Conservation (phyloP, 1,140 invertebrate genomes). For the Eueides isabella region DNA sequence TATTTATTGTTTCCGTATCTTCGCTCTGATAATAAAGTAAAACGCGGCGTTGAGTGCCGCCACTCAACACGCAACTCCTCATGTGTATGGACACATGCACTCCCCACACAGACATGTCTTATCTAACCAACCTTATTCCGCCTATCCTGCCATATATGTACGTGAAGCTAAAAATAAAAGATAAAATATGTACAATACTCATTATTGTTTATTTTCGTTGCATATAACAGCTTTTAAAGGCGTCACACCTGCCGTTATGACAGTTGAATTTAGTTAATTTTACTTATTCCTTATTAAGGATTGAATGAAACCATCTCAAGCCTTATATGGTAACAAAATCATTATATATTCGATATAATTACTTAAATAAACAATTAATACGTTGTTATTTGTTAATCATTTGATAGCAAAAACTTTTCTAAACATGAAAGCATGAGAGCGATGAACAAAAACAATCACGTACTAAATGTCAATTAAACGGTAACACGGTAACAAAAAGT, state of each 20-base stretch:
- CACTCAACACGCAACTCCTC: too few relatives aligned
- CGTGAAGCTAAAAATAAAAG: too few relatives aligned
- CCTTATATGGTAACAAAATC: neutral
- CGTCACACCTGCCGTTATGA: neutral
- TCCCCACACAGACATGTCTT: too few relatives aligned
- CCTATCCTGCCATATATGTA: too few relatives aligned
- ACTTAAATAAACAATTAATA: neutral
- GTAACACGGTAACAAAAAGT: neutral
- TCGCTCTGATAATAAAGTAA: too few relatives aligned
- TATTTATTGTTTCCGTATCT: too few relatives aligned
- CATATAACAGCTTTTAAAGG: neutral
- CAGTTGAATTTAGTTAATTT: neutral
- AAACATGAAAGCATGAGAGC: neutral
- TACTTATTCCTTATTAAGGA: neutral
- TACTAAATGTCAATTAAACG: neutral
- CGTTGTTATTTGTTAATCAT: neutral
- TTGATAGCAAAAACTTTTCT: neutral
- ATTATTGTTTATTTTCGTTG: neutral
- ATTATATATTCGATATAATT: neutral
- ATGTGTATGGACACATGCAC: too few relatives aligned
- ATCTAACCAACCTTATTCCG: too few relatives aligned
- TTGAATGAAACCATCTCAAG: neutral
- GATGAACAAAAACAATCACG: neutral
- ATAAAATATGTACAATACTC: neutral
- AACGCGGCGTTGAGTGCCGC: too few relatives aligned